Evolutionary conservation across 53 echinoderm and acorn worm genomes (phyloP), one percentile per base, ranked within the genome.

Genomic region (Echinarachnius parma): DNA sequence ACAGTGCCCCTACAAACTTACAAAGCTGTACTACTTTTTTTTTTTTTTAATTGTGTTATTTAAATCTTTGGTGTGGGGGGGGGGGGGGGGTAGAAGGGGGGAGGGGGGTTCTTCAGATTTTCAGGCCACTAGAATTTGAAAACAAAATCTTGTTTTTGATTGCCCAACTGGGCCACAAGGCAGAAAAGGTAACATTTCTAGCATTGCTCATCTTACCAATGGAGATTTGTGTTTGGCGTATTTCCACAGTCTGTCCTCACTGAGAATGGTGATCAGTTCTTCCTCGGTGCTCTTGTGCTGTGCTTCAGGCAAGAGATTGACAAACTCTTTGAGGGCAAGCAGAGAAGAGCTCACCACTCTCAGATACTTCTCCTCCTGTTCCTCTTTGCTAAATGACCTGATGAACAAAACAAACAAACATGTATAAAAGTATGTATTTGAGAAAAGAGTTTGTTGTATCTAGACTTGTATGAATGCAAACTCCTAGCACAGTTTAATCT

Each of bases 241-340:
- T 56, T 95, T 95, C 96, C 96, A 95, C 3, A 95, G 69, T 55
- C 87, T 90, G 3, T 56, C 82, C 32, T 95, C 84, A 13, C 55
- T 59, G 27, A 95, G 65, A 56, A 91, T 78, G 82, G 66, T 48
- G 16, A 52, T 26, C 27, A 90, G 54, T 21, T 47, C 34, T 52
- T 75, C 64, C 48, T 57, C 49, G 4, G 53, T 33, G 4, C 54
- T 29, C 34, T 64, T 63, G 15, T 20, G 10, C 29, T 74, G 64
- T 46, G 31, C 64, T 32, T 75, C 79, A 5, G 96, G 82, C 18
- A 87, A 81, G 13, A 90, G 55, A 33, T 59, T 64, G 21, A 91
- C 62, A 28, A 90, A 81, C 59, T 91, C 59, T 29, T 69, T 82
- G 26, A 95, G 75, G 0, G 82, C 86, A 13, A 87, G 72, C 14